Base-by-base conservation (phyloP, 2,888 invertebrate species). In the Chloroclysta siterata region DNA sequence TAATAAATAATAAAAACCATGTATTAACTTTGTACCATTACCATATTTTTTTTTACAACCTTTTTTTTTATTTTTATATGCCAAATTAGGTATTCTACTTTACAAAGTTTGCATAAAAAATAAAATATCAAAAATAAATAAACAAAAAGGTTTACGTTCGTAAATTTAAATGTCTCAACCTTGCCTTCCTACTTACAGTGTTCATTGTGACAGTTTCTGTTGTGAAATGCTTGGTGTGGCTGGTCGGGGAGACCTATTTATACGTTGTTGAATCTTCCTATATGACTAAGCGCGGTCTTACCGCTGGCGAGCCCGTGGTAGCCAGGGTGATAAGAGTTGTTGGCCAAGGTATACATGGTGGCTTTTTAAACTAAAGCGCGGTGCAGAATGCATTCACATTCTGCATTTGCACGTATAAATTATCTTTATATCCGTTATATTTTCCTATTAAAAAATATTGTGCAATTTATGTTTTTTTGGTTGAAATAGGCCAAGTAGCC, bases 141-240 rank as follows among this genome's bases (percentile, higher is more conserved):
- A 17, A 14, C 2, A 14, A n/a, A 17, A 17, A 17, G 17, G 10
- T 17, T 46, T 5, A 17, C 10, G 17, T 46, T 17, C 11, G 17
- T n/a, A 17, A 46, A 17, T 17, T 17, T 10, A 46, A 46, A 17
- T 46, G 17, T 44, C 44, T 42, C 14, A 46, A 48, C 52, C 54
- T 11, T 28, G n/a, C 39, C 48, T 36, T 61, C 56, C 60, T 76
- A 88, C 89, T 89, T 70, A 90, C 90, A 68, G 84, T 85, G 80
- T 88, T 89, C 90, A 90, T 90, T 77, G 79, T 87, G 75, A 65
- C 76, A 77, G 73, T 69, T 76, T 73, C 76, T 68, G 71, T 72
- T 69, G 22, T 22, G 67, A 69, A 82, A 77, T 85, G 82, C 70
- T 66, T 71, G 61, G 71, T 66, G 64, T 72, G 65, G 53, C 47